Conservation (phyloP, 2,113 vertebrate genomes). For the Dunckerocampus dactyliophorus region DNA sequence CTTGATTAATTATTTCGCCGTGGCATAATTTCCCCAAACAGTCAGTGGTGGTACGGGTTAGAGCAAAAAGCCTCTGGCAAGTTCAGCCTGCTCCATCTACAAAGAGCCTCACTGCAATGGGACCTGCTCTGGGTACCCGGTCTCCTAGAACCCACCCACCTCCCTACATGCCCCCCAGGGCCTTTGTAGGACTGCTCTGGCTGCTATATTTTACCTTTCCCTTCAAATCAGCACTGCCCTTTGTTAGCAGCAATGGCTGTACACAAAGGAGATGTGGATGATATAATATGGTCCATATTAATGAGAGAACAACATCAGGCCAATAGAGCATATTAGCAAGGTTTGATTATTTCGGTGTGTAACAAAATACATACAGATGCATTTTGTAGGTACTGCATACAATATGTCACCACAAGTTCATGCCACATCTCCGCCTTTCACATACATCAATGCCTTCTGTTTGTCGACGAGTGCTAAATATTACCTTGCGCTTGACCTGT, state of each 20-base stretch:
- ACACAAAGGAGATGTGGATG: constrained; percentile 26
- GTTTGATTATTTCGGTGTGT: constrained; percentile 4
- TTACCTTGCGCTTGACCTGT: constrained; percentile 63
- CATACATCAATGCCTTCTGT: constrained; percentile 35
- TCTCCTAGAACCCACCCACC: constrained; percentile 42
- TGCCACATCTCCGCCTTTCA: constrained; percentile 14
- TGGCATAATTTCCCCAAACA: constrained; percentile 69
- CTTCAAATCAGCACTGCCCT: constrained; percentile 50
- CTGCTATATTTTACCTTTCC: constrained; percentile 59
- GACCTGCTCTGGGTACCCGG: constrained; percentile 62
- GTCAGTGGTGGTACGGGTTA: constrained; percentile 59
- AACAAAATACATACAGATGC: neutral
- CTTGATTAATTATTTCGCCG: constrained; percentile 70
- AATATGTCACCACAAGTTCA: constrained; percentile 6
- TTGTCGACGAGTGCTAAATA: constrained; percentile 40
- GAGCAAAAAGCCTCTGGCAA: constrained; percentile 67
- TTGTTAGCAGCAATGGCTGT: constrained; percentile 56
- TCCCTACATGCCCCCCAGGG: constrained; percentile 53
- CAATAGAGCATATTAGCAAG: constrained; percentile 17
- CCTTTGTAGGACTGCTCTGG: constrained; percentile 55
- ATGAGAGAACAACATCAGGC: constrained; percentile 35
- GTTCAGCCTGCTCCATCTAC: constrained; percentile 63
- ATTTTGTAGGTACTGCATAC: constrained; percentile 1
- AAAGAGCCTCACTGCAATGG: constrained; percentile 65
- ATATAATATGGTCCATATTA: constrained; percentile 35